These are phyloP conservation scores for Ammodytes marinus DNA, from an alignment of 2,113 vertebrate species.

Conservation along the genomic window DNA sequence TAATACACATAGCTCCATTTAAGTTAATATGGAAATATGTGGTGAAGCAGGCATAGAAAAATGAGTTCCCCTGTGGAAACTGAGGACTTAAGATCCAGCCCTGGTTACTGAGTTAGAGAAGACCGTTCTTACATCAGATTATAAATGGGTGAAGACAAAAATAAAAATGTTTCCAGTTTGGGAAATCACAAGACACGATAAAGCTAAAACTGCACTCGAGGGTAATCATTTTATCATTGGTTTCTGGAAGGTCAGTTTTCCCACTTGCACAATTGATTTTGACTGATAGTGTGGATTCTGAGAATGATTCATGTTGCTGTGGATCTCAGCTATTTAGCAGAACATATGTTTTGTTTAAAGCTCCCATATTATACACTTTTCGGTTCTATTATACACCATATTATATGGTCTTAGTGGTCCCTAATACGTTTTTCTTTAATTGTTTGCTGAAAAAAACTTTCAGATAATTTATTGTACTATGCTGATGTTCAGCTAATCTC, in stretches of 20 bases:
- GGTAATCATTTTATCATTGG: neutral
- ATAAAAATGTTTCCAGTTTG: conserved; percentile 5
- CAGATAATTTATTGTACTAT: no score
- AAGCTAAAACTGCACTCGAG: neutral
- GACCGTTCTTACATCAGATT: conserved; percentile 5
- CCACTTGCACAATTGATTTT: neutral
- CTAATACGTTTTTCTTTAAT: no score
- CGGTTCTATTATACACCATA: no score
- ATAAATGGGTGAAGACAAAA: neutral
- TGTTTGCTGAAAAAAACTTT: no score
- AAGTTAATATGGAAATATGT: neutral
- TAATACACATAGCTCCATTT: conserved; percentile 2
- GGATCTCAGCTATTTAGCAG: conserved; percentile 2
- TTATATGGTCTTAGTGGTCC: no score
- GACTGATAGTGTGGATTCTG: conserved; percentile 1
- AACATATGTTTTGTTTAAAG: conserved; percentile 29
- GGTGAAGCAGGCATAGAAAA: neutral
- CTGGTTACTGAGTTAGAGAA: neutral
- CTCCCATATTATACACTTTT: no score
- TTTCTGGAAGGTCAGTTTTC: neutral
- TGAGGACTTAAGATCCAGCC: neutral
- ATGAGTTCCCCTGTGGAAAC: neutral
- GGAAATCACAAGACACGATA: conserved; percentile 8
- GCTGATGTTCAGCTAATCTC: no score
- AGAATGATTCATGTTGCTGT: conserved; percentile 3